Conservation (phyloP, 2,797 vertebrate species). For the Remorina albescens region DNA sequence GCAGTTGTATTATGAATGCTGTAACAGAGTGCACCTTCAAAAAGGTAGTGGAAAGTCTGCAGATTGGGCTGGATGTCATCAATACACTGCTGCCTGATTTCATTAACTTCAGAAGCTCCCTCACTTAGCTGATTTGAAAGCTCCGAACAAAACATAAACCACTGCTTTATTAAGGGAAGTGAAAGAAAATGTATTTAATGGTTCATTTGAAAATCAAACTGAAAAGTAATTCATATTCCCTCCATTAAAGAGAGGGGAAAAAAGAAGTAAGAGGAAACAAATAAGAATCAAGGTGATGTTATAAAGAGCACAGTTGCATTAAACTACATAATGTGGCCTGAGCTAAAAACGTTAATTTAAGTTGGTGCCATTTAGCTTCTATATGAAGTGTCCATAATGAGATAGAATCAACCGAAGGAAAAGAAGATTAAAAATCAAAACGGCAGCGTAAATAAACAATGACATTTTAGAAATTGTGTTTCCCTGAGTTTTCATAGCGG, state of each 20-base stretch:
- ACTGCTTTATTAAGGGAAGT: conserved; percentile 52
- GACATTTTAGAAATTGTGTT: neutral
- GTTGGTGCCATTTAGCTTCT: neutral
- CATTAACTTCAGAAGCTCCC: conserved; percentile 62
- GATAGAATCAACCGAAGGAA: neutral
- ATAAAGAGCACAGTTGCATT: neutral
- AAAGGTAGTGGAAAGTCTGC: conserved; percentile 26
- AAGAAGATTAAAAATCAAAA: neutral
- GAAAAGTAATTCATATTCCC: conserved; percentile 13
- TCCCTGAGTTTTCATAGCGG: neutral
- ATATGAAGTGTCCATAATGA: neutral
- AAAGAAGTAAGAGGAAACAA: conserved; percentile 19
- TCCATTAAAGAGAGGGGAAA: conserved; percentile 14
- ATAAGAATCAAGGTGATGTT: conserved; percentile 21
- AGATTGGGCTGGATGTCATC: conserved; percentile 40
- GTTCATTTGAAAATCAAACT: conserved; percentile 41
- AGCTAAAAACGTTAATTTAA: conserved; percentile 1
- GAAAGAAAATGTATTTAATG: conserved; percentile 67
- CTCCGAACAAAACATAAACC: conserved; percentile 61
- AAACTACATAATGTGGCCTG: neutral
- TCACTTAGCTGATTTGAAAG: conserved; percentile 59
- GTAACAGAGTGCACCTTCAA: conserved; percentile 14
- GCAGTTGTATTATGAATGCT: conserved; percentile 21
- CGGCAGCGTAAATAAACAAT: neutral
- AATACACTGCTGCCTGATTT: conserved; percentile 56